phyloP scores from a whole-genome alignment of 2,113 vertebrate genomes.

The Psophia crepitans region DNA sequence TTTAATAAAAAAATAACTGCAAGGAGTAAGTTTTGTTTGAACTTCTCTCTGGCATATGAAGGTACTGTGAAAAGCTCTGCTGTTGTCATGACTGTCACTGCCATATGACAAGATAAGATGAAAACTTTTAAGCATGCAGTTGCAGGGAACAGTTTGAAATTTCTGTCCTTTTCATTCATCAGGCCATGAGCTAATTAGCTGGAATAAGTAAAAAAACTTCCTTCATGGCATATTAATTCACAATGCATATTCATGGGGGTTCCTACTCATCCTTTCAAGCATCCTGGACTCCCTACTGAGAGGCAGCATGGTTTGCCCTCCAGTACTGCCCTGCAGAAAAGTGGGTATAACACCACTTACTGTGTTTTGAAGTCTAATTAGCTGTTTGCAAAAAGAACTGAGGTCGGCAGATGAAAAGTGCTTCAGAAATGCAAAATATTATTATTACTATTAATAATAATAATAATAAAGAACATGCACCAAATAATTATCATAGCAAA shows the following conservation, averaged over 20 bases:
- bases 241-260: constrained; percentile 40
- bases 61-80: neutral
- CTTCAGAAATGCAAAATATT: constrained; percentile 61
- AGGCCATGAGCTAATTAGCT: constrained; percentile 46
- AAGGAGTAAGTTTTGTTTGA: neutral
- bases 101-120: neutral
- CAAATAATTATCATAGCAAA: constrained; percentile 6
- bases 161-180: constrained; percentile 36
- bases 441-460: constrained; percentile 22
- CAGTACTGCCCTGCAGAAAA: constrained; percentile 42
- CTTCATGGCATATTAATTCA: constrained; percentile 40
- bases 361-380: constrained; percentile 66
- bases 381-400: constrained; percentile 53
- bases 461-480: neutral
- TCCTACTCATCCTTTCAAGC: constrained; percentile 41
- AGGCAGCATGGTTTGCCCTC: constrained; percentile 49
- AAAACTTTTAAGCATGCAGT: neutral
- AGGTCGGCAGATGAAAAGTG: constrained; percentile 45
- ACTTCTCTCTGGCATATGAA: neutral
- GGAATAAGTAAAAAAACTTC: constrained; percentile 17
- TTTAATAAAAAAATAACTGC: neutral
- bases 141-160: neutral
- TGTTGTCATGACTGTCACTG: neutral
- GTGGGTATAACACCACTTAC: constrained; percentile 54
- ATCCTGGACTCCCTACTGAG: constrained; percentile 41